A percentile compares a stretch with the other conserved stretches of the same genome.
Conservation (phyloP, 2,888 invertebrate species). For the Cheilosia variabilis region DNA sequence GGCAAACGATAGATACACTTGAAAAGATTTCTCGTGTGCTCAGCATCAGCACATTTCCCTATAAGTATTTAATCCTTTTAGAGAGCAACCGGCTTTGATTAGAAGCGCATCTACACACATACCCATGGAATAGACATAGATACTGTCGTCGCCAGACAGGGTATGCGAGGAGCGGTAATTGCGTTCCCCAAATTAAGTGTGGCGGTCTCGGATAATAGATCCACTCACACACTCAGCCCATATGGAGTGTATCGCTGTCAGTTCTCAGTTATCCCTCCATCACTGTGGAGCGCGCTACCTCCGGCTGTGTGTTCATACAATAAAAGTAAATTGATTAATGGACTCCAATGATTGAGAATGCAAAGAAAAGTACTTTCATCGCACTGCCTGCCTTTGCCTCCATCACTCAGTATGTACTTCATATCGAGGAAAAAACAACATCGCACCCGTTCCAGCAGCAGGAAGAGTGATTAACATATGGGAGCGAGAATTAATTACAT, state of each 20-base stretch:
- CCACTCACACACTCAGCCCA: constrained; percentile 13
- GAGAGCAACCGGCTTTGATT: constrained; percentile 57
- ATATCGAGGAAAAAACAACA: constrained; percentile 22
- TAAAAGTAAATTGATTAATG: constrained; percentile 83
- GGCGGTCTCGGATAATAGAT: constrained; percentile 55
- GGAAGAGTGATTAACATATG: constrained; percentile 42
- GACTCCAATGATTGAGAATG: constrained; percentile 82
- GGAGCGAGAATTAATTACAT: constrained; percentile 60
- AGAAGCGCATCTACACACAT: constrained; percentile 16
- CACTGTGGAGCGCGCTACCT: constrained; percentile 17
- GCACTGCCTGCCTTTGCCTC: constrained; percentile 1
- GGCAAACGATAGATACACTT: constrained; percentile 47
- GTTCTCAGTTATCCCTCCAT: constrained; percentile 44
- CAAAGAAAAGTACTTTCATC: constrained; percentile 73
- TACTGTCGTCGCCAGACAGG: not conserved
- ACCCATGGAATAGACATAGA: not conserved
- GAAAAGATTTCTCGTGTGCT: constrained; percentile 64
- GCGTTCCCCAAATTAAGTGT: constrained; percentile 70
- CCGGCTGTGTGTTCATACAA: constrained; percentile 55
- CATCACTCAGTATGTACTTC: constrained; percentile 16
- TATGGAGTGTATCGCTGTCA: constrained; percentile 34
- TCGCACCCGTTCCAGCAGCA: constrained; percentile 13
- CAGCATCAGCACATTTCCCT: constrained; percentile 72
- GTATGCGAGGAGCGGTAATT: constrained; percentile 48
- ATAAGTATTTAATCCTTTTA: constrained; percentile 72